A percentile compares a stretch with the other conserved stretches of the same genome.
Conservation (phyloP, 2,113 vertebrate species). For the Penelope pileata region DNA sequence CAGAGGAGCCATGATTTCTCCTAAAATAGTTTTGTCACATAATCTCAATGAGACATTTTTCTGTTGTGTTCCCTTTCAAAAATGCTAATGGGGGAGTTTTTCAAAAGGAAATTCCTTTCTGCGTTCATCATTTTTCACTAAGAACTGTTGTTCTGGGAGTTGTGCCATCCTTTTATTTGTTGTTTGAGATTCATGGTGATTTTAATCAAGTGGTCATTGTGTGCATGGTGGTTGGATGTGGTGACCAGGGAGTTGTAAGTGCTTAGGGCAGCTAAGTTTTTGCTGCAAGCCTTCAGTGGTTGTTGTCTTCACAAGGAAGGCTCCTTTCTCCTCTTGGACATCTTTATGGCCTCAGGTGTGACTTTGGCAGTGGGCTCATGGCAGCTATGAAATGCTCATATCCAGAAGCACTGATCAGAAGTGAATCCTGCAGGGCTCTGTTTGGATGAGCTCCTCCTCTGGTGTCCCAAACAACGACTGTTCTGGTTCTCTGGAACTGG, state of each 20-base stretch:
- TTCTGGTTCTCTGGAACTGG: neutral
- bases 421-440: neutral
- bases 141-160: constrained; percentile 31
- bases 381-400: neutral
- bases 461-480: neutral
- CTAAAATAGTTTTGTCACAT: neutral
- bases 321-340: neutral
- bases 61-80: neutral
- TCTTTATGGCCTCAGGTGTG: neutral
- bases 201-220: constrained; percentile 52
- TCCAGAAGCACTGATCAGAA: neutral
- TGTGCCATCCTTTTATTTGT: constrained; percentile 30
- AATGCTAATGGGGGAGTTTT: neutral
- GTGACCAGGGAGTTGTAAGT: neutral
- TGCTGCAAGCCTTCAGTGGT: neutral
- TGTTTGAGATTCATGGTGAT: constrained; percentile 29
- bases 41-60: neutral
- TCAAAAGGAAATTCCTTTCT: neutral
- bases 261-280: neutral
- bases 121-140: neutral
- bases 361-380: neutral
- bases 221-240: neutral
- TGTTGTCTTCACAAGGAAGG: neutral
- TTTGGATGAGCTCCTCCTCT: neutral
- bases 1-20: neutral